A percentile compares a stretch with the other conserved stretches of the same genome.
phyloP scores from a whole-genome alignment of 1,140 invertebrate species.

The Zaprionus ghesquierei region DNA sequence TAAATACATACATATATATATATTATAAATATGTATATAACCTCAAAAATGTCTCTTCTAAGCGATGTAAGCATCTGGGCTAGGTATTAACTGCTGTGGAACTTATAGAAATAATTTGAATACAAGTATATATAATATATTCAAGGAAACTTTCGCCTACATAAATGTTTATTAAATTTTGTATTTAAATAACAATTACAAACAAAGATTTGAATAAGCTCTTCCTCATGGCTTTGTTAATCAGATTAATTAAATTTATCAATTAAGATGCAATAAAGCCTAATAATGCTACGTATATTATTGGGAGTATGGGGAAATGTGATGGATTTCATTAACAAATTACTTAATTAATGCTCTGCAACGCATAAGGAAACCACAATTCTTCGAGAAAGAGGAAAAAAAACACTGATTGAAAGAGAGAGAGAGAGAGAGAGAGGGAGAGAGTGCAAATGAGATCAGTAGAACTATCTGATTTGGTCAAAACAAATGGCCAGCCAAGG shows the following conservation, averaged over 20 bases:
- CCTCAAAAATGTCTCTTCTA: too few relatives aligned
- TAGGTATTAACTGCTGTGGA: too few relatives aligned
- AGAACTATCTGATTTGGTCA: not conserved
- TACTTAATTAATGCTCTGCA: not conserved
- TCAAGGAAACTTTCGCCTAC: too few relatives aligned
- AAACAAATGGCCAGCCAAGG: slow-evolving; percentile 6
- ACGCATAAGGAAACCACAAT: not conserved
- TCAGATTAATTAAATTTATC: not conserved
- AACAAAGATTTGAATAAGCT: not conserved
- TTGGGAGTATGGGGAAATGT: not conserved
- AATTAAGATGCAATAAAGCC: not conserved
- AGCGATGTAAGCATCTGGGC: too few relatives aligned
- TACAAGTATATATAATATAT: too few relatives aligned
- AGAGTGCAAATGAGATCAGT: slow-evolving; percentile 11
- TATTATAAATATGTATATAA: too few relatives aligned
- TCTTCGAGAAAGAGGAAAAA: not conserved
- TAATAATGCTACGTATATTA: not conserved
- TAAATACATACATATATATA: too few relatives aligned
- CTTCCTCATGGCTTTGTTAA: not conserved
- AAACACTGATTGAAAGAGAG: too few relatives aligned
- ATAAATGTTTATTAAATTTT: too few relatives aligned
- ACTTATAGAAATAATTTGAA: too few relatives aligned
- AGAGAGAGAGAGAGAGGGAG: too few relatives aligned
- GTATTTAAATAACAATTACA: not conserved
- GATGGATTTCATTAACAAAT: not conserved